Evolutionary conservation across 2,888 invertebrate species (phyloP), one percentile per base, ranked within the genome.

Genomic region (Thera britannica): DNA sequence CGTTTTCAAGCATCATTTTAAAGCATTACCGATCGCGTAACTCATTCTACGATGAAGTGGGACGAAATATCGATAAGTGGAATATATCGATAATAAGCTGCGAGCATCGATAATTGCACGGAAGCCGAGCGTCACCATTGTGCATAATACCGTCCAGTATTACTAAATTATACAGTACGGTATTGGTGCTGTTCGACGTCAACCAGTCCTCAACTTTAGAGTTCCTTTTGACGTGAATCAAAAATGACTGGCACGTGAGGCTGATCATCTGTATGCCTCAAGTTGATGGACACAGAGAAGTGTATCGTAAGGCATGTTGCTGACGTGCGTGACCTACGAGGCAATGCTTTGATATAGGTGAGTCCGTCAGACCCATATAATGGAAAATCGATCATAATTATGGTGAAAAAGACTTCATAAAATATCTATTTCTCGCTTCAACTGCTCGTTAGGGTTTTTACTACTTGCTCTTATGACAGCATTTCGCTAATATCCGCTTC

Each of bases 101-200:
- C 74, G 78, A 78, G 77, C 76, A 83, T 83, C 87, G 83, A 87
- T 92, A 92, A 92, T 92, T 92, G 84, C 77, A 89, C 83, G 83
- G 87, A 86, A 86, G 87, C 82, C 61, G 80, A 76, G 82, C 87
- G 81, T 82, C 86, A 88, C 91, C 88, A 90, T 89, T 88, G 88
- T 90, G 87, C 87, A 85, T 91, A 91, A 92, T 91, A 84, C 87
- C 84, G 84, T 83, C 81, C 87, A 82, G 82, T 83, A 90, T 89
- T 87, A 87, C 88, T 83, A 88, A 92, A 92, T 91, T 91, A 92
- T 87, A 89, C 80, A 81, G 84, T 79, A 73, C 68, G 69, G 7
- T 59, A 56, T 52, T 52, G 73, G 72, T 74, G 65, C 70, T 75
- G 76, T 74, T 72, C 38, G 75, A 61, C 65, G 59, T 62, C 62